Conservation (phyloP, 2,888 invertebrate genomes). For the Apamea crenata region DNA sequence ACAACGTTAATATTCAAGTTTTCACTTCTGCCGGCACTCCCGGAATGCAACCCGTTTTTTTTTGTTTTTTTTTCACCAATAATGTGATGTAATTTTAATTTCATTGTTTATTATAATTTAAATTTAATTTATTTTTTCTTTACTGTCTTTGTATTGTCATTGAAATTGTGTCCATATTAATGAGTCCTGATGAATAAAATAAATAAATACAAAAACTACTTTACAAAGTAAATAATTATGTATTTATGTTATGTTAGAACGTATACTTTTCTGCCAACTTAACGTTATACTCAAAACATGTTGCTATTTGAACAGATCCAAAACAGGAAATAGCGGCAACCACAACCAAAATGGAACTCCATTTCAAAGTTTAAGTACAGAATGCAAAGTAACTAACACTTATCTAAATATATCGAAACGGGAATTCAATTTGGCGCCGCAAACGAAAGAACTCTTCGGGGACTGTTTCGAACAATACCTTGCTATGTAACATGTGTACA, state of each 20-base stretch:
- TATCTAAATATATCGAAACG: slow-evolving; percentile 70
- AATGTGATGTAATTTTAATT: too few relatives aligned
- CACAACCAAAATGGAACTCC: slow-evolving; percentile 39
- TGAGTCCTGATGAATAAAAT: too few relatives aligned
- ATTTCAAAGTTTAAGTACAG: slow-evolving; percentile 54
- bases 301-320: background rate
- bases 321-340: slow-evolving; percentile 21
- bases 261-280: background rate
- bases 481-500: slow-evolving; percentile 48
- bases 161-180: too few relatives aligned
- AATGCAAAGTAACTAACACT: slow-evolving; percentile 65
- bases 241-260: background rate
- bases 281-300: background rate
- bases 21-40: too few relatives aligned
- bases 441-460: slow-evolving; percentile 66
- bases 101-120: too few relatives aligned
- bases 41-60: too few relatives aligned
- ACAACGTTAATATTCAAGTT: too few relatives aligned
- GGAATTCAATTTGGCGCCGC: slow-evolving; percentile 73
- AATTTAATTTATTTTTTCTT: too few relatives aligned
- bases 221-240: background rate
- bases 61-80: too few relatives aligned
- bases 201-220: too few relatives aligned
- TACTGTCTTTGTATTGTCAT: too few relatives aligned
- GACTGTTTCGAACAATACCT: slow-evolving; percentile 61